Evolutionary conservation across 1,140 invertebrate genomes (phyloP), one percentile per base, ranked within the genome.

Genomic region (Sinella curviseta): DNA sequence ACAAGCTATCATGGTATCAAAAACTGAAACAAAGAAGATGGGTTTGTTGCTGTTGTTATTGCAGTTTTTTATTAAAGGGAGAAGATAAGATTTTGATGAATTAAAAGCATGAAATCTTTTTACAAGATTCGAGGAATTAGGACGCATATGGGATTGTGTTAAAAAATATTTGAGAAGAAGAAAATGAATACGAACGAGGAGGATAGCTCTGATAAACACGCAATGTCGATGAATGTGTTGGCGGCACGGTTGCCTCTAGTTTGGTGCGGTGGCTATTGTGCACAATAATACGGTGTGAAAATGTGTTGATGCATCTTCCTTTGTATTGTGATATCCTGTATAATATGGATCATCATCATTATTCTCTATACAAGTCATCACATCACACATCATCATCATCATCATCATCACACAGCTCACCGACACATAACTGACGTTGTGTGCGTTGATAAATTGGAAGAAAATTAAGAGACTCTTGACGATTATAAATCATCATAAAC

Each of bases 401-500:
- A 65, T 65, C 57, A 65, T 26, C 39, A 48, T 48, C 57, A 65
- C 26, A 65, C 57, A 65, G 57, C 57, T 65, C 26, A 65, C 57
- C 57, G 57, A 65, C 57, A 65, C 57, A 26, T 65, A 17, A 65
- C 57, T 65, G 57, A 65, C 57, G 57, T 65, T 65, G 57, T 65
- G 57, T 65, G 57, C 26, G 35, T 39, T 82, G 81, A 82, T 82
- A 82, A 81, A 82, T 79, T 79, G 81, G 67, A 76, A 60, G 78
- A 79, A 82, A 79, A 82, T 82, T 82, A 82, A 82, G 81, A 79
- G 81, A 54, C 80, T 79, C 81, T 79, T 73, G 60, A 75, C 76
- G 75, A 79, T 79, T 79, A 82, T 82, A 82, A 82, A 82, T 82
- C 80, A 81, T 82, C 75, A 79, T 79, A 82, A 82, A 82, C 77